Conservation (phyloP, 2,888 invertebrate species). For the Euproctis similis region DNA sequence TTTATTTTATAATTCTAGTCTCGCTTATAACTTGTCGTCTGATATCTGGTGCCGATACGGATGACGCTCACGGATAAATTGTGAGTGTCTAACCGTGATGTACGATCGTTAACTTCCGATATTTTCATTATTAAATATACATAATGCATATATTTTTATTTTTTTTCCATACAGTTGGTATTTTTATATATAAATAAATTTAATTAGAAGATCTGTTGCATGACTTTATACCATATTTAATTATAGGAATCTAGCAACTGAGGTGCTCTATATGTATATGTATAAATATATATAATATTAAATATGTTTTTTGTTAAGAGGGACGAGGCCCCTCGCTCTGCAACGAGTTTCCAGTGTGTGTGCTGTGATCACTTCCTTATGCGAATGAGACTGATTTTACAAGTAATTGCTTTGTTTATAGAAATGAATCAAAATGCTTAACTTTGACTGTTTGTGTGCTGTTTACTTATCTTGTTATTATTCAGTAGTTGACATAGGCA, state of each 20-base stretch:
- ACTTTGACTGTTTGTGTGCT: constrained; percentile 29
- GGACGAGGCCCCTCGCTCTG: constrained; percentile 62
- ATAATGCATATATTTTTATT: too few relatives aligned
- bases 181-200: constrained; percentile 41
- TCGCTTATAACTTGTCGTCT: constrained; percentile 53
- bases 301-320: constrained; percentile 61
- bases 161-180: constrained; percentile 44
- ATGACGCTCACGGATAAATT: constrained; percentile 34
- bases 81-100: constrained; percentile 29
- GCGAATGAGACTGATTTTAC: constrained; percentile 76
- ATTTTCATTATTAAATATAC: too few relatives aligned
- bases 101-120: constrained; percentile 3
- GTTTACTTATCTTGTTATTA: too few relatives aligned
- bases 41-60: constrained; percentile 28
- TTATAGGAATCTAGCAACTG: constrained; percentile 60
- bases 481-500: too few relatives aligned
- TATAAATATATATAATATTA: too few relatives aligned
- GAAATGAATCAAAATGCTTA: constrained; percentile 50
- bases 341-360: constrained; percentile 73
- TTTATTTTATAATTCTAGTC: constrained; percentile 58
- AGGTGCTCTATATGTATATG: constrained; percentile 74
- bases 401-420: constrained; percentile 66
- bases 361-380: constrained; percentile 76
- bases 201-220: constrained; percentile 52
- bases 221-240: constrained; percentile 54